Base-by-base conservation (phyloP, 53 echinoderm and acorn worm species). In the Actinopyga echinites region DNA sequence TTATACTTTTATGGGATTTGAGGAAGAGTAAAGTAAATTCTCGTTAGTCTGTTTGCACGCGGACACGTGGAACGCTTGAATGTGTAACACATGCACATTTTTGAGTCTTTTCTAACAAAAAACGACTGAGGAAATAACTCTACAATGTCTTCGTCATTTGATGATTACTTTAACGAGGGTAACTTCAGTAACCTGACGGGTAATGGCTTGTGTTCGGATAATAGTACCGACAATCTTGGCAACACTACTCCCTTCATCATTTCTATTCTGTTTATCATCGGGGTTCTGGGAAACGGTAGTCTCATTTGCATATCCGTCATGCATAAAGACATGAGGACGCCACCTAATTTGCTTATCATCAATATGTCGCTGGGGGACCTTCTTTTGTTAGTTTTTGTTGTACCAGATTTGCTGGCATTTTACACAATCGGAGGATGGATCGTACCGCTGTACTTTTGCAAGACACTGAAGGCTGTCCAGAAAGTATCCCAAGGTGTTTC, bases 401-500 rank as follows among this genome's bases (percentile, higher is more conserved):
- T 91, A 8, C 96, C 96, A 9, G 87, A 89, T 30, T 31, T 74
- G 24, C 79, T 96, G 8, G 90, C 83, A 26, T 87, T 79, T 63
- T 91, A 91, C 59, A 56, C 89, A 4, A 23, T 59, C 9, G 75
- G 80, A 2, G 33, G 59, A 13, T 91, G 86, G 83, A 89, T 78
- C 26, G 83, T 85, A n/a, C 74, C 56, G 3, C 64, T 79, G 26
- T 56, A 21, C n/a, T 84, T 78, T 40, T 96, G 96, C 53, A 89
- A 80, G 63, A 74, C 91, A 20, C 83, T 91, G 34, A 83, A 90
- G 49, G 86, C 89, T 0, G 74, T 86, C 30, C 88, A 91, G 55
- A 87, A 85, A 22, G 87, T 91, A 19, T 93, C 96, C 19, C 96
- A 96, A 64, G 96, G 93, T 1, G 93, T 96, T 0, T 93, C 96